phyloP scores from a whole-genome alignment of 2,888 invertebrate genomes.

The Eudemis profundana region DNA sequence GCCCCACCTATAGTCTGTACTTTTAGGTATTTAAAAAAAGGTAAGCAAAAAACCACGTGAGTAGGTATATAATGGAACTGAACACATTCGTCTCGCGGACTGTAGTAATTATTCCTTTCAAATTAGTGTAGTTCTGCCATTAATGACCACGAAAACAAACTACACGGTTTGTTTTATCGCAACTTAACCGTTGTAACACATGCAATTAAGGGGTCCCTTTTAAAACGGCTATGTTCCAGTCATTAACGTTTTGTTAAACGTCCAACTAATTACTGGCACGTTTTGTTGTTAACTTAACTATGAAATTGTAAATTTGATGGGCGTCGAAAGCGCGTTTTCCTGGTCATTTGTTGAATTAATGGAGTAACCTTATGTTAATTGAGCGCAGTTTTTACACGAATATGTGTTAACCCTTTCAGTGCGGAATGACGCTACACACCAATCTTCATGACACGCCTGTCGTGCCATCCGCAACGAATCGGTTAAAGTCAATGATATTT shows the following conservation, averaged over 20 bases:
- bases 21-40: too few species aligned
- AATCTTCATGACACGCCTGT: too few species aligned
- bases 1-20: too few species aligned
- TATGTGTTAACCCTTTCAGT: too few species aligned
- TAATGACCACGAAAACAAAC: constrained; percentile 18
- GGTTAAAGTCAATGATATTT: too few species aligned
- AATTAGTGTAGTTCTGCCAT: background rate
- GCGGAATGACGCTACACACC: too few species aligned
- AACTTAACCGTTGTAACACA: constrained; percentile 9
- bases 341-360: constrained; percentile 28
- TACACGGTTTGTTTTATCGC: constrained; percentile 11
- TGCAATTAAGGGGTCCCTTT: constrained; percentile 29
- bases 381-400: background rate
- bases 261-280: constrained; percentile 16
- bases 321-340: constrained; percentile 17
- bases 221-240: constrained; percentile 19
- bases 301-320: constrained; percentile 28
- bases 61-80: too few species aligned
- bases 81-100: too few species aligned
- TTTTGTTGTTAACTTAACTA: constrained; percentile 31
- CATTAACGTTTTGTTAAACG: constrained; percentile 25
- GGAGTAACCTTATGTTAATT: constrained; percentile 23
- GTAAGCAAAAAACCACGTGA: too few species aligned
- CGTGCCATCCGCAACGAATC: too few species aligned
- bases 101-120: too few species aligned